Percentiles rank a stretch among this genome's conserved stretches.
phyloP scores from a whole-genome alignment of 2,888 invertebrate genomes.

The Torymus auratus region DNA sequence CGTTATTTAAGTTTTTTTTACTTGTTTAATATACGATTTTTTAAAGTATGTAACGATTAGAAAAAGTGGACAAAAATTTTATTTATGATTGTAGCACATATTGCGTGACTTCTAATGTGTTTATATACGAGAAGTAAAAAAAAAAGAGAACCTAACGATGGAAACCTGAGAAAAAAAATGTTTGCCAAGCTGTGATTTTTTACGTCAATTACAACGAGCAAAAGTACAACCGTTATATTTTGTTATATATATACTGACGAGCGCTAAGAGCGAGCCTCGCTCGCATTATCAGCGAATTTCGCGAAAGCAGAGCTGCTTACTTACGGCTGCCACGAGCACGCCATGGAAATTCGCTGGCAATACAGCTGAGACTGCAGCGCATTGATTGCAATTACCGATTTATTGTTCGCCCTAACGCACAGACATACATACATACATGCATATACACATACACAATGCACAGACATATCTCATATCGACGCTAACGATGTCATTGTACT shows the following conservation, averaged over 20 bases:
- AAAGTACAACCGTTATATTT: constrained; percentile 40
- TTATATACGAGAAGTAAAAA: too few relatives aligned
- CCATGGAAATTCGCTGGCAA: constrained; percentile 1
- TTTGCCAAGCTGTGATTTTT: constrained; percentile 55
- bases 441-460: too few relatives aligned
- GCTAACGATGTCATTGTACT: constrained; percentile 1
- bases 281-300: constrained; percentile 19
- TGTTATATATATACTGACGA: constrained; percentile 13
- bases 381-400: constrained; percentile 19
- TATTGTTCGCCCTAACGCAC: constrained; percentile 15
- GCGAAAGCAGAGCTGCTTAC: neutral
- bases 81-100: too few relatives aligned
- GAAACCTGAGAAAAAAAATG: constrained; percentile 34
- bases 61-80: too few relatives aligned
- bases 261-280: neutral
- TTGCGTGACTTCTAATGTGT: too few relatives aligned
- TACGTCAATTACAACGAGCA: constrained; percentile 51
- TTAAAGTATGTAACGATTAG: too few relatives aligned
- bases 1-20: too few relatives aligned
- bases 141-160: neutral
- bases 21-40: too few relatives aligned
- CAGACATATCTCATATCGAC: neutral
- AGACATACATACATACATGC: neutral
- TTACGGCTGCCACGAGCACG: too few relatives aligned
- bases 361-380: neutral